phyloP scores from a whole-genome alignment of 2,888 invertebrate genomes.

The Lithosia quadra region DNA sequence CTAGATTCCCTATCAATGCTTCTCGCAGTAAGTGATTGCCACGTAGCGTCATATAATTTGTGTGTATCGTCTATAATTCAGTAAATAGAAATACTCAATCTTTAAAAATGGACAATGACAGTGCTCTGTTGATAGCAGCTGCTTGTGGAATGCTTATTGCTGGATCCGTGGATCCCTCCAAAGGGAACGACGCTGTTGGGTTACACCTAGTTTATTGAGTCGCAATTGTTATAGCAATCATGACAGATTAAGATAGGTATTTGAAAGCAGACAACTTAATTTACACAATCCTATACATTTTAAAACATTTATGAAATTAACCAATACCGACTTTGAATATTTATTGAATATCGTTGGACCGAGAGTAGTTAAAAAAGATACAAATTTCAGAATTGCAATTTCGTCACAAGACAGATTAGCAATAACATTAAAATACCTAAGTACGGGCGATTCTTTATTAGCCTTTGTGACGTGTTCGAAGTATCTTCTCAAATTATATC shows the following conservation, averaged over 20 bases:
- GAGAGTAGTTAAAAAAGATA: no score
- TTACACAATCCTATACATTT: constrained; percentile 24
- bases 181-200: constrained; percentile 32
- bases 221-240: constrained; percentile 24
- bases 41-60: constrained; percentile 28
- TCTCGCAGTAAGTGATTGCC: constrained; percentile 33
- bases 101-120: constrained; percentile 26
- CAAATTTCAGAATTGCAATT: no score
- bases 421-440: no score
- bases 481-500: no score
- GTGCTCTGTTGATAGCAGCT: constrained; percentile 28
- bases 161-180: constrained; percentile 9
- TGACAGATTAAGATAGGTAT: constrained; percentile 24
- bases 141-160: constrained; percentile 16
- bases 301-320: constrained; percentile 26
- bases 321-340: constrained; percentile 29
- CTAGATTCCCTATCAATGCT: no score
- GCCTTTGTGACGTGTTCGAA: no score
- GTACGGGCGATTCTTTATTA: no score
- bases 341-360: constrained; percentile 1
- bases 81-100: constrained; percentile 18
- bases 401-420: no score
- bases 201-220: constrained; percentile 28
- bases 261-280: constrained; percentile 24
- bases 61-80: constrained; percentile 31